These are phyloP conservation scores for Alloplasta piceator DNA, from an alignment of 2,888 invertebrate genomes.

Conservation along the genomic window DNA sequence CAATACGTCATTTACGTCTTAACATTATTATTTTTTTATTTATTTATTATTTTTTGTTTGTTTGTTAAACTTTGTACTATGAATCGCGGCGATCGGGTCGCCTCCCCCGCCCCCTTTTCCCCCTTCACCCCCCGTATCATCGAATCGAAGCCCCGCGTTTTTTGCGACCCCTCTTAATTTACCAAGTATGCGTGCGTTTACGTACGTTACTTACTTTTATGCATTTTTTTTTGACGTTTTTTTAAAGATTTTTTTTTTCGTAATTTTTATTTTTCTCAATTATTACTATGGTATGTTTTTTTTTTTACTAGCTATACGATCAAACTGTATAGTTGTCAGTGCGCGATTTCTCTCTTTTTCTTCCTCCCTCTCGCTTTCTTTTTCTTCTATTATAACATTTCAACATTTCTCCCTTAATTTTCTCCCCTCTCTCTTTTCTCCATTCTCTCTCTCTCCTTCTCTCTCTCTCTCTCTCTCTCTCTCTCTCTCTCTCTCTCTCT, in stretches of 20 bases:
- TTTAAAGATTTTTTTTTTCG: slow-evolving; percentile 19
- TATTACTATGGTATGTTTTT: slow-evolving; percentile 62
- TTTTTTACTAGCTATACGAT: slow-evolving; percentile 74
- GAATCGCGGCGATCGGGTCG: slow-evolving; percentile 74
- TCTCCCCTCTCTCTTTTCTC: slow-evolving; percentile 22
- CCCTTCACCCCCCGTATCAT: slow-evolving; percentile 62
- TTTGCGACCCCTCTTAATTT: slow-evolving; percentile 69
- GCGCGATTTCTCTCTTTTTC: slow-evolving; percentile 60
- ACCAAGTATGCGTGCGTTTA: slow-evolving; percentile 67
- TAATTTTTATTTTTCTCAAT: slow-evolving; percentile 55
- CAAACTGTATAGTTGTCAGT: slow-evolving; percentile 74
- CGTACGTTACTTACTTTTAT: slow-evolving; percentile 62
- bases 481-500: slow-evolving; percentile 7
- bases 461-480: slow-evolving; percentile 21
- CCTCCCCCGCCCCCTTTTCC: slow-evolving; percentile 69
- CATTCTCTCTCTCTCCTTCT: slow-evolving; percentile 25
- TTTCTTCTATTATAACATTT: slow-evolving; percentile 52
- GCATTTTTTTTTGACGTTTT: slow-evolving; percentile 38
- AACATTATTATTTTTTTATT: slow-evolving; percentile 73
- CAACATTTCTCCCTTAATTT: slow-evolving; percentile 50
- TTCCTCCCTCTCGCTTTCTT: slow-evolving; percentile 29
- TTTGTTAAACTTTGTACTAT: slow-evolving; percentile 81
- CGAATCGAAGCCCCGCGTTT: slow-evolving; percentile 75
- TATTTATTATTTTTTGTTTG: slow-evolving; percentile 51
- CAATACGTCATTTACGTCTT: slow-evolving; percentile 71